These are phyloP conservation scores for Lucinisca nassula DNA, from an alignment of 2,888 invertebrate species.

Conservation along the genomic window DNA sequence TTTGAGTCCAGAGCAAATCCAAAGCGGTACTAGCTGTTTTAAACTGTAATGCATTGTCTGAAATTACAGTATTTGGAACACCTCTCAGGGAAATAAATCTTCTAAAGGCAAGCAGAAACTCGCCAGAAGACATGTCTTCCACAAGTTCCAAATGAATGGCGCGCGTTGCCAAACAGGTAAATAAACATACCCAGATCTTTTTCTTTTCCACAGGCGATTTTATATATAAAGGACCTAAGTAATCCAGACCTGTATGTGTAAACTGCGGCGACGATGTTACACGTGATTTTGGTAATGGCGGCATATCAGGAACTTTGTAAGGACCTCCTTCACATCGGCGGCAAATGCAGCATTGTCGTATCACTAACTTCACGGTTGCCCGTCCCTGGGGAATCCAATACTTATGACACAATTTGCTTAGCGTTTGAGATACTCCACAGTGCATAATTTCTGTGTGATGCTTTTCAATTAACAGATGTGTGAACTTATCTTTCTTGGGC, in stretches of 20 bases:
- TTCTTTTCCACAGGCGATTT: conserved; percentile 15
- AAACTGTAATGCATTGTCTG: conserved; percentile 40
- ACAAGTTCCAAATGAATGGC: conserved; percentile 52
- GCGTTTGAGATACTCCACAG: conserved; percentile 44
- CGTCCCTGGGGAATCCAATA: conserved; percentile 54
- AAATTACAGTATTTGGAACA: conserved; percentile 14
- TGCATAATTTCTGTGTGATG: conserved; percentile 15
- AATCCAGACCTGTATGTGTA: conserved; percentile 32
- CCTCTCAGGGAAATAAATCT: conserved; percentile 38
- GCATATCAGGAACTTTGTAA: conserved; percentile 46
- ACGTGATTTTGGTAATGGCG: conserved; percentile 37
- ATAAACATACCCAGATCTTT: conserved; percentile 41
- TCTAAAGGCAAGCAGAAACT: conserved; percentile 36
- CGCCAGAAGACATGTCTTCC: conserved; percentile 40
- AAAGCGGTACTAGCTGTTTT: conserved; percentile 12
- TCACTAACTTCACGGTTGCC: conserved; percentile 28
- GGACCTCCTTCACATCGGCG: conserved; percentile 28
- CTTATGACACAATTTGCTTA: conserved; percentile 9
- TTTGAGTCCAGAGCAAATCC: conserved; percentile 16
- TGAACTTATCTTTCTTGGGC: not conserved
- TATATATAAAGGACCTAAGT: conserved; percentile 36
- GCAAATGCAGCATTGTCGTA: conserved; percentile 24
- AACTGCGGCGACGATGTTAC: conserved; percentile 30
- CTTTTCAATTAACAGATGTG: conserved; percentile 16
- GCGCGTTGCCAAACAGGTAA: conserved; percentile 39